Evolutionary conservation across 2,888 invertebrate genomes (phyloP).

Genomic region (Meganola albula): DNA sequence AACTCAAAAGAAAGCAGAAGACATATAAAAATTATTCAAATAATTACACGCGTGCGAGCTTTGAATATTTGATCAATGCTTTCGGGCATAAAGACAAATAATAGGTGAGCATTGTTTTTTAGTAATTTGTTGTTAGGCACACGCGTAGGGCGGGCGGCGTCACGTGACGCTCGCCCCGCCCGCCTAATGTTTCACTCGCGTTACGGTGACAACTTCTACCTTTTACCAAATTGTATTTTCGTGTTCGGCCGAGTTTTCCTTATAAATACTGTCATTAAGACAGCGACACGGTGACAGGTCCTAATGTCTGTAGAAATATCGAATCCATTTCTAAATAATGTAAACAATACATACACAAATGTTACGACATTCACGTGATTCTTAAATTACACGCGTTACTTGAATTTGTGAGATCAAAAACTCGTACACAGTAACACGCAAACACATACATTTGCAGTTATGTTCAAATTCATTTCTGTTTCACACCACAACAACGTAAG

Average conservation of each 20-base stretch:
- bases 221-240: constrained; percentile 77
- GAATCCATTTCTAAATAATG: constrained; percentile 56
- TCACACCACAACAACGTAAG: constrained; percentile 15
- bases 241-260: constrained; percentile 74
- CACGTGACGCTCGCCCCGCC: constrained; percentile 47
- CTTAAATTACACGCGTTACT: too few relatives aligned
- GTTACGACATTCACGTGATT: constrained; percentile 46
- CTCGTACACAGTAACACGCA: too few relatives aligned
- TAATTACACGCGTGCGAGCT: constrained; percentile 23
- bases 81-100: constrained; percentile 36
- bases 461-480: background rate
- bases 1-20: too few relatives aligned
- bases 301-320: constrained; percentile 65
- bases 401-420: too few relatives aligned
- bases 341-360: constrained; percentile 47
- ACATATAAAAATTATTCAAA: too few relatives aligned
- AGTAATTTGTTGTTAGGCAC: constrained; percentile 48
- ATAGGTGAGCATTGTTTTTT: constrained; percentile 44
- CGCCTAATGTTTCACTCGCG: constrained; percentile 70
- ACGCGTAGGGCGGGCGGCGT: constrained; percentile 34
- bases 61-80: constrained; percentile 35
- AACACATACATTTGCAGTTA: too few relatives aligned
- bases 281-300: constrained; percentile 67
- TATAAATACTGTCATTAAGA: constrained; percentile 77
- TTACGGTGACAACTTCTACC: constrained; percentile 72